A percentile compares a stretch with the other conserved stretches of the same genome.
These are phyloP conservation scores for Anabacerthia variegaticeps DNA, from an alignment of 2,797 vertebrate species.

Conservation along the genomic window DNA sequence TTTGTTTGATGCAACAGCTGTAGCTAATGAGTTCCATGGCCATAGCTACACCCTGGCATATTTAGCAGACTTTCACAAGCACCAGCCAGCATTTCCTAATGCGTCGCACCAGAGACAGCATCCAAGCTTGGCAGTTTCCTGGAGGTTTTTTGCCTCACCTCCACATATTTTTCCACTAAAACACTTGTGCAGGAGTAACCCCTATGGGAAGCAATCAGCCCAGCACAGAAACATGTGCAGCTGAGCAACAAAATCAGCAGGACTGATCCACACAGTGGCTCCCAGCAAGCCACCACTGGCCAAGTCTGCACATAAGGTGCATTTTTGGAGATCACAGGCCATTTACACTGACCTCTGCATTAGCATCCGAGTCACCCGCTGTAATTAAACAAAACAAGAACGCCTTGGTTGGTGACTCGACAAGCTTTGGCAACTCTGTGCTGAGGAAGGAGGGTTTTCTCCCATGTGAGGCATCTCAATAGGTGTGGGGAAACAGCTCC, in stretches of 20 bases:
- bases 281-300: accelerated
- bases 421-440: not conserved
- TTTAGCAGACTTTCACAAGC: not conserved
- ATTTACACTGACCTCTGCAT: not conserved
- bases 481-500: not conserved
- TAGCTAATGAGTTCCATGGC: not conserved
- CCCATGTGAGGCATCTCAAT: accelerated
- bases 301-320: not conserved
- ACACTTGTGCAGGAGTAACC: not conserved
- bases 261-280: accelerated
- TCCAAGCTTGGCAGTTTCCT: not conserved
- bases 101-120: not conserved
- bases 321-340: not conserved
- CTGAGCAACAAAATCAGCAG: not conserved
- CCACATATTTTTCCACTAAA: not conserved
- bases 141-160: not conserved
- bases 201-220: not conserved
- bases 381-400: not conserved
- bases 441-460: not conserved
- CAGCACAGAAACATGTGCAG: accelerated
- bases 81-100: not conserved
- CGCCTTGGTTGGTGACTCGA: not conserved
- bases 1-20: not conserved
- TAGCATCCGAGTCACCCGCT: not conserved
- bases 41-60: not conserved